Evolutionary conservation across 2,113 vertebrate species (phyloP).

Genomic region (Petromus typicus): DNA sequence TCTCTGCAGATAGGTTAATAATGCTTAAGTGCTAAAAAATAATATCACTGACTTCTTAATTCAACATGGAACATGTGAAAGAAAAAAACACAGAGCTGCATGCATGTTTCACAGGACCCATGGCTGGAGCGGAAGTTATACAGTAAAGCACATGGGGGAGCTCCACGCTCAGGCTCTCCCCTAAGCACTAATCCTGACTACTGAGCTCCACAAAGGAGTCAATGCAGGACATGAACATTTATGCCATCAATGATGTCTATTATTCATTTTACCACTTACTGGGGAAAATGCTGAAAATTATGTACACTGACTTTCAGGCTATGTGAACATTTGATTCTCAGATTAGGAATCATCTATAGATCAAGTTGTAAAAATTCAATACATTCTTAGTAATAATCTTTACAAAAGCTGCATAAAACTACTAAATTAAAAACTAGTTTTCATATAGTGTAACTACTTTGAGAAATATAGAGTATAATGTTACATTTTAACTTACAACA

Average conservation of each 20-base stretch:
- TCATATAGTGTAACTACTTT: not conserved
- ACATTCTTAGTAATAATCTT: conserved; percentile 5
- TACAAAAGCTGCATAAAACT: not conserved
- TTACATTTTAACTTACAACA: not conserved
- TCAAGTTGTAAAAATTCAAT: not conserved
- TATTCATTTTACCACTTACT: not conserved
- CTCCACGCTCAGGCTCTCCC: too few species aligned
- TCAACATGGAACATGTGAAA: not conserved
- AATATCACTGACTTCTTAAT: not conserved
- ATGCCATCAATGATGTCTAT: not conserved
- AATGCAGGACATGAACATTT: not conserved
- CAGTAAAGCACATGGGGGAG: too few species aligned
- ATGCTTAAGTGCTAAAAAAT: not conserved
- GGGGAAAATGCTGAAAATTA: not conserved
- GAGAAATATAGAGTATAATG: not conserved
- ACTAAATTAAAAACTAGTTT: not conserved
- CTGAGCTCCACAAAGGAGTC: not conserved
- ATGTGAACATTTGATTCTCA: conserved; percentile 11
- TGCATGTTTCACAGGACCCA: not conserved
- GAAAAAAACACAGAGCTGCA: not conserved
- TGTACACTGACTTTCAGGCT: not conserved
- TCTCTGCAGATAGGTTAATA: not conserved
- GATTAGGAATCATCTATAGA: not conserved
- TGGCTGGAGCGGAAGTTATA: not conserved
- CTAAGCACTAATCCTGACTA: not conserved